Conservation (phyloP, 2,888 invertebrate species). For the Cryptophagus acutangulus region DNA sequence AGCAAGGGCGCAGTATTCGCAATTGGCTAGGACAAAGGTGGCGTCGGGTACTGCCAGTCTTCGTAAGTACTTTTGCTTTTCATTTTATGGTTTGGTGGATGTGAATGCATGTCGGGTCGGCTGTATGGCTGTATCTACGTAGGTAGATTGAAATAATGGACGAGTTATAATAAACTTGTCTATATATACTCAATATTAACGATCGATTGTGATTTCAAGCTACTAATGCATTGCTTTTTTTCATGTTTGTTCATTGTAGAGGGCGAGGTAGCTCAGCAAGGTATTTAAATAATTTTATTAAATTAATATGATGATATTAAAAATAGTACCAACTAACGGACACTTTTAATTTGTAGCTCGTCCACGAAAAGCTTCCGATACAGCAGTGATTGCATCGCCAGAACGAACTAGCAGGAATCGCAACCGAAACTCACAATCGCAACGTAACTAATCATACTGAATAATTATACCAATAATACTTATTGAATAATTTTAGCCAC, state of each 20-base stretch:
- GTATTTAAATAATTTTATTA: slow-evolving; percentile 47
- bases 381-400: slow-evolving; percentile 53
- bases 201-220: no score
- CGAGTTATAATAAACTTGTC: no score
- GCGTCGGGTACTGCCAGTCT: slow-evolving; percentile 60
- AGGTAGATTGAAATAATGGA: background rate
- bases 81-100: slow-evolving; percentile 7
- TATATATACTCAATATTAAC: no score
- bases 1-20: slow-evolving; percentile 76
- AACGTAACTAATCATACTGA: slow-evolving; percentile 64
- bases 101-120: background rate
- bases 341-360: slow-evolving; percentile 54
- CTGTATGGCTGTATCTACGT: background rate
- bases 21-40: slow-evolving; percentile 71
- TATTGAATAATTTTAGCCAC: slow-evolving; percentile 59
- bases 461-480: background rate
- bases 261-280: slow-evolving; percentile 62
- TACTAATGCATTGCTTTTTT: slow-evolving; percentile 35
- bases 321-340: background rate
- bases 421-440: slow-evolving; percentile 77
- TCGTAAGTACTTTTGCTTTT: slow-evolving; percentile 59
- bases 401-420: slow-evolving; percentile 58
- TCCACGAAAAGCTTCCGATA: slow-evolving; percentile 58
- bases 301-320: slow-evolving; percentile 13
- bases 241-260: slow-evolving; percentile 48